Evolutionary conservation across 2,113 vertebrate species (phyloP).

Genomic region (Seriola dumerili): DNA sequence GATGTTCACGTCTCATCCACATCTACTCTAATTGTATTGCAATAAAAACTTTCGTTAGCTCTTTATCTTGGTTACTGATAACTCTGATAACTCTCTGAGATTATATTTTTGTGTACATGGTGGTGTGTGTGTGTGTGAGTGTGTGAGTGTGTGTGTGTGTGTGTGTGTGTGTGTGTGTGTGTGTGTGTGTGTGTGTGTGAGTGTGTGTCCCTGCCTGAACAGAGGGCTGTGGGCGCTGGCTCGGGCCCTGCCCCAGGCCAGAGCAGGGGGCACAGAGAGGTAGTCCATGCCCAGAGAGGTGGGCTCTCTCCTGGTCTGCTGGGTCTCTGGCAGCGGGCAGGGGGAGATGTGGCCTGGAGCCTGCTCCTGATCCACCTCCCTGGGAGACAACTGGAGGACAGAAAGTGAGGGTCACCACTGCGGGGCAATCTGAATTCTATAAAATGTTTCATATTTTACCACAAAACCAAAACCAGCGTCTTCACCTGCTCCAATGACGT

Average conservation of each 20-base stretch:
- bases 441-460: background rate
- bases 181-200: background rate
- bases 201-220: slow-evolving; percentile 86
- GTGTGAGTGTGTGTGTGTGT: too few species aligned
- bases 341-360: slow-evolving; percentile 69
- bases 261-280: slow-evolving; percentile 91
- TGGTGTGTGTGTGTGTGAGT: background rate
- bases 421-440: background rate
- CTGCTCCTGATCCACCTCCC: slow-evolving; percentile 86
- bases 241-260: slow-evolving; percentile 91
- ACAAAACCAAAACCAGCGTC: background rate
- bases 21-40: too few species aligned
- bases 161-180: background rate
- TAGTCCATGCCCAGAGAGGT: slow-evolving; percentile 90
- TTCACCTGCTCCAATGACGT: slow-evolving; percentile 91
- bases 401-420: background rate
- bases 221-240: slow-evolving; percentile 92
- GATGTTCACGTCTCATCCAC: too few species aligned
- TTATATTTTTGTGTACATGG: background rate
- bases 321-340: slow-evolving; percentile 79
- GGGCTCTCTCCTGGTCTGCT: slow-evolving; percentile 77
- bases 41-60: too few species aligned
- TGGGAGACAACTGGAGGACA: slow-evolving; percentile 79
- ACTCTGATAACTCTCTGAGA: background rate
- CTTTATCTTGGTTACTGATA: too few species aligned